phyloP scores from a whole-genome alignment of 2,888 invertebrate genomes.

The Tachystola acroxantha region DNA sequence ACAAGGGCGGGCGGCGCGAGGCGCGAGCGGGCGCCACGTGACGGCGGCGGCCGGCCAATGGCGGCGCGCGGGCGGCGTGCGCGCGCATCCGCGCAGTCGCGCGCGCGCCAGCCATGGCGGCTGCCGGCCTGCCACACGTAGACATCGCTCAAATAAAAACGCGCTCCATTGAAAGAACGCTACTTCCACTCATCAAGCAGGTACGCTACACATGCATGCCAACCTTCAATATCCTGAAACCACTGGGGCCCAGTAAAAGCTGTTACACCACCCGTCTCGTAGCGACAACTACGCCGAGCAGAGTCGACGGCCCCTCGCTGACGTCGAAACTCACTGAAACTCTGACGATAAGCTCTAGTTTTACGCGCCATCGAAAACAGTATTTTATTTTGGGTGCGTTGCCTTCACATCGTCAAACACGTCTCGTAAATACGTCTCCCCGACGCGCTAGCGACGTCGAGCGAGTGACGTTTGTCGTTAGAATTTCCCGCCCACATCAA shows the following conservation, averaged over 20 bases:
- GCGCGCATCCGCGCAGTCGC: slow-evolving; percentile 69
- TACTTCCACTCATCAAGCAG: slow-evolving; percentile 96
- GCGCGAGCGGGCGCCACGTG: slow-evolving; percentile 40
- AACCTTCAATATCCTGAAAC: slow-evolving; percentile 18
- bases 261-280: too few species aligned
- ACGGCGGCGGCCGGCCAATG: slow-evolving; percentile 44
- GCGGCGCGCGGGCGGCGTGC: slow-evolving; percentile 35
- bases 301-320: slow-evolving; percentile 44
- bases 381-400: slow-evolving; percentile 58
- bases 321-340: slow-evolving; percentile 49
- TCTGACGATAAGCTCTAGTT: slow-evolving; percentile 45
- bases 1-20: slow-evolving; percentile 25
- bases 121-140: slow-evolving; percentile 77
- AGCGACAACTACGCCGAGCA: slow-evolving; percentile 21
- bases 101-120: slow-evolving; percentile 78
- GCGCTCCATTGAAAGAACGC: slow-evolving; percentile 95
- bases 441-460: slow-evolving; percentile 28
- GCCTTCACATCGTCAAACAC: slow-evolving; percentile 37
- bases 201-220: slow-evolving; percentile 74
- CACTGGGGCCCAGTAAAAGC: slow-evolving; percentile 13
- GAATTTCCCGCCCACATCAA: slow-evolving; percentile 64
- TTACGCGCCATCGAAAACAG: slow-evolving; percentile 57
- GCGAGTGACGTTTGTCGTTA: slow-evolving; percentile 44
- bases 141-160: slow-evolving; percentile 90
- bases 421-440: slow-evolving; percentile 25